Evolutionary conservation across 1,140 invertebrate species (phyloP).

Genomic region (Popillia japonica): DNA sequence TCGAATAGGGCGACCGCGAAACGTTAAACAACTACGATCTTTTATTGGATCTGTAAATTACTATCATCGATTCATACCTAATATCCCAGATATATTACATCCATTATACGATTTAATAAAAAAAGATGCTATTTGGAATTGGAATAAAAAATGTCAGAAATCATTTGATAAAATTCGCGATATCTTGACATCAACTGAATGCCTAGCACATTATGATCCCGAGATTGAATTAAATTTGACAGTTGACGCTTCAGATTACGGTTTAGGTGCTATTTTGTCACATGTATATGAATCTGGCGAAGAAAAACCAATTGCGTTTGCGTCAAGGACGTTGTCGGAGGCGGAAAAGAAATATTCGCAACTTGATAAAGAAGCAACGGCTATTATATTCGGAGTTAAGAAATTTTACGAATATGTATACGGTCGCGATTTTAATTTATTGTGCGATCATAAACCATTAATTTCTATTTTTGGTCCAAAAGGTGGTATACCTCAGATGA

Average conservation of each 20-base stretch:
- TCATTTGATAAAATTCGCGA: not conserved
- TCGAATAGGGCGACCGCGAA: too few species aligned
- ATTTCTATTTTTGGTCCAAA: too few species aligned
- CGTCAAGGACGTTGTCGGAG: slow-evolving; percentile 32
- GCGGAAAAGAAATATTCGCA: slow-evolving; percentile 63
- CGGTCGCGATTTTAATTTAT: too few species aligned
- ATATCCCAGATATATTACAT: not conserved
- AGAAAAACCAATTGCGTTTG: not conserved
- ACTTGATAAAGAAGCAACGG: slow-evolving; percentile 65
- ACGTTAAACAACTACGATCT: too few species aligned
- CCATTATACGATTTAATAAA: not conserved
- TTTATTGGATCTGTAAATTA: too few species aligned
- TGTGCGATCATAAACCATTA: too few species aligned
- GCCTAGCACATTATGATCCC: not conserved
- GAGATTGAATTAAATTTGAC: not conserved
- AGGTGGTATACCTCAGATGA: too few species aligned
- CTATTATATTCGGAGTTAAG: slow-evolving; percentile 55
- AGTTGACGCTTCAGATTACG: not conserved
- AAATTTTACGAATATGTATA: too few species aligned
- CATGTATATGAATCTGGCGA: not conserved
- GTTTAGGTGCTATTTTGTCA: not conserved
- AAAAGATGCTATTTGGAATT: too few species aligned
- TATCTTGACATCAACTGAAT: slow-evolving; percentile 44
- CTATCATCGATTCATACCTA: not conserved
- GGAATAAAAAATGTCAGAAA: too few species aligned